Percentiles rank a stretch among this genome's conserved stretches.
Evolutionary conservation across 2,888 invertebrate genomes (phyloP).

Genomic region (Zygaena filipendulae): DNA sequence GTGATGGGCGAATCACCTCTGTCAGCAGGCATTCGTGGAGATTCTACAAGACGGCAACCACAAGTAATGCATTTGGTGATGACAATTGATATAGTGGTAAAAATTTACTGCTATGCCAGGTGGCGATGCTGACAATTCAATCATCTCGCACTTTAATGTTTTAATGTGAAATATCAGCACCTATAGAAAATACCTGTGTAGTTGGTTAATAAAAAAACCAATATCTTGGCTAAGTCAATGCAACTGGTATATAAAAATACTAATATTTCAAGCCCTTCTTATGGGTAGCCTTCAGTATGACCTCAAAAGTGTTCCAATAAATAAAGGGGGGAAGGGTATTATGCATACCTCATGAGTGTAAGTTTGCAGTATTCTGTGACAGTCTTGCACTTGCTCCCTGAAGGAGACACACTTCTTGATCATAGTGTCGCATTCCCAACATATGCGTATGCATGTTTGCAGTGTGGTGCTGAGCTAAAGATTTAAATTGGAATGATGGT

Average conservation of each 20-base stretch:
- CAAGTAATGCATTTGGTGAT: not conserved
- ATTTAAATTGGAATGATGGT: too few relatives aligned
- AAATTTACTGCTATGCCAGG: not conserved
- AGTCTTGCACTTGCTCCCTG: conserved; percentile 42
- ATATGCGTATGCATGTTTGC: conserved; percentile 24
- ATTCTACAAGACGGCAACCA: conserved; percentile 25
- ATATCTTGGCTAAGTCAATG: too few relatives aligned
- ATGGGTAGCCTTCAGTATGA: too few relatives aligned
- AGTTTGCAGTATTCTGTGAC: conserved; percentile 38
- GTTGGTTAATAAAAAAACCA: too few relatives aligned
- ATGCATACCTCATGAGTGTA: conserved; percentile 42
- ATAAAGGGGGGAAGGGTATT: too few relatives aligned
- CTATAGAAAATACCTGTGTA: too few relatives aligned
- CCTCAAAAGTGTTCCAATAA: too few relatives aligned
- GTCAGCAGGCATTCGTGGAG: conserved; percentile 33
- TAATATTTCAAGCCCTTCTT: too few relatives aligned
- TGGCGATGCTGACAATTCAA: too few relatives aligned
- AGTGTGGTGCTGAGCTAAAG: conserved; percentile 29
- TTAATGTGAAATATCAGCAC: too few relatives aligned
- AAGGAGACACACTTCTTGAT: conserved; percentile 32
- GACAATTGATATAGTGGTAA: not conserved
- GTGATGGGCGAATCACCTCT: conserved; percentile 32
- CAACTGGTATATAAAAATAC: too few relatives aligned
- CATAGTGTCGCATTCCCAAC: conserved; percentile 42
- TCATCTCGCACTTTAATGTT: too few relatives aligned